Conservation (phyloP, 2,113 vertebrate genomes). For the Heloderma charlesbogerti region DNA sequence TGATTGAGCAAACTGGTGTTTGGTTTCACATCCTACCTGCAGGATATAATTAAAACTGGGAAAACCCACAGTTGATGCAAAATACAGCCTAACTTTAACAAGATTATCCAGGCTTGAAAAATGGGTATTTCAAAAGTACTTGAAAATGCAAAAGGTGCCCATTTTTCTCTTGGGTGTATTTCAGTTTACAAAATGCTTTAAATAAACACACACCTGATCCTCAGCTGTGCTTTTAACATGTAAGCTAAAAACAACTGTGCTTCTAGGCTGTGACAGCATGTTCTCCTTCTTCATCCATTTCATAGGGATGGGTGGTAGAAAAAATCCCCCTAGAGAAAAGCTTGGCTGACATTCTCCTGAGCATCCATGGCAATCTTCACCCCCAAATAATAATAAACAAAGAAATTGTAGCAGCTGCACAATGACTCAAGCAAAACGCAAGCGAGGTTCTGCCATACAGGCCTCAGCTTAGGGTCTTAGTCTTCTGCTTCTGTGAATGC, state of each 20-base stretch:
- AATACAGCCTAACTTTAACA: background rate
- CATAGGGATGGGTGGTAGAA: background rate
- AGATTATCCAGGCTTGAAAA: accelerated
- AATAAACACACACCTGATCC: background rate
- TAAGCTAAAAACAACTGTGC: accelerated
- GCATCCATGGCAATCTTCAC: accelerated
- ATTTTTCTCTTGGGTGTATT: accelerated
- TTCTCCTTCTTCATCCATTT: accelerated
- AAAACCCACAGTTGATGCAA: background rate
- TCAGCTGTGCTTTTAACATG: background rate
- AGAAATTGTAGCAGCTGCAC: background rate
- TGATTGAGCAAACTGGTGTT: background rate
- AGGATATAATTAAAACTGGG: background rate
- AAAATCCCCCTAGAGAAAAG: background rate
- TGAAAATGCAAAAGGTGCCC: background rate
- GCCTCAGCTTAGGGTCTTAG: background rate
- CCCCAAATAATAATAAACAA: background rate
- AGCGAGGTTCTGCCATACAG: background rate
- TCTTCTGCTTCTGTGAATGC: accelerated
- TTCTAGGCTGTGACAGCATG: background rate
- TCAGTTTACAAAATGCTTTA: background rate
- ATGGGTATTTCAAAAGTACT: accelerated
- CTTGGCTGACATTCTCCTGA: accelerated
- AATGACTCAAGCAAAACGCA: background rate
- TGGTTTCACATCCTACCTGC: background rate